Base-by-base conservation (phyloP, 2,113 vertebrate genomes). In the Lipophrys pholis region DNA sequence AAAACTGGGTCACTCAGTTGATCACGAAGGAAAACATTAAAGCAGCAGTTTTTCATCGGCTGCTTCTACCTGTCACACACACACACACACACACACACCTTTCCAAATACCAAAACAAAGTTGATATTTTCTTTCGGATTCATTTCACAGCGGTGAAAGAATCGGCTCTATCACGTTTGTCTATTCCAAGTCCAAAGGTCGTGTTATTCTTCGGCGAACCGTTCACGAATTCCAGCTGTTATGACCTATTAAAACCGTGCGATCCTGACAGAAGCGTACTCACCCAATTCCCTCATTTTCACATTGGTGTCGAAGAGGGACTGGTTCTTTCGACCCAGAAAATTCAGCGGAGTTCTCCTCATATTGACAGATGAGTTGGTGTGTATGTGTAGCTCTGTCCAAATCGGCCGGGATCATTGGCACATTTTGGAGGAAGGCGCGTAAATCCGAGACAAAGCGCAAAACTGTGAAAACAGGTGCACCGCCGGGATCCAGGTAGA, bases 291-390 rank as follows among this genome's bases (percentile, higher is more conserved):
- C 63, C 75, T 89, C 59, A 89, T 78, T 78, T 90, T 83, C 53
- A 91, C 30, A 14, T 55, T 91, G 77, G 89, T 90, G 89, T 89
- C 93, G 76, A 90, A 94, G 3, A 94, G 91, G 46, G 87, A 90
- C 3, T 63, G 82, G 57, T 78, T 92, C 84, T 92, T 94, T 53
- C 89, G 90, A 78, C 89, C 77, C 83, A 90, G 35, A 69, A 94
- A 88, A 41, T 92, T 45, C 42, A 90, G 43, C 45, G 80, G 0
- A 21, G 89, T 81, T 62, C 45, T 94, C 88, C 90, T 95, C 93
- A 95, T 94, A 63, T 14, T 87, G 17, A 3, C 12, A 11, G 43
- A 7, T 49, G 1, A 14, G 12, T 38, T 52, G 0, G 2, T 10
- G 39, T 56, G 21, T 30, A 30, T 30, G 14, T 56, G 1, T 30